Evolutionary conservation across 2,888 invertebrate species (phyloP).

Genomic region (Chrysomela aeneicollis): DNA sequence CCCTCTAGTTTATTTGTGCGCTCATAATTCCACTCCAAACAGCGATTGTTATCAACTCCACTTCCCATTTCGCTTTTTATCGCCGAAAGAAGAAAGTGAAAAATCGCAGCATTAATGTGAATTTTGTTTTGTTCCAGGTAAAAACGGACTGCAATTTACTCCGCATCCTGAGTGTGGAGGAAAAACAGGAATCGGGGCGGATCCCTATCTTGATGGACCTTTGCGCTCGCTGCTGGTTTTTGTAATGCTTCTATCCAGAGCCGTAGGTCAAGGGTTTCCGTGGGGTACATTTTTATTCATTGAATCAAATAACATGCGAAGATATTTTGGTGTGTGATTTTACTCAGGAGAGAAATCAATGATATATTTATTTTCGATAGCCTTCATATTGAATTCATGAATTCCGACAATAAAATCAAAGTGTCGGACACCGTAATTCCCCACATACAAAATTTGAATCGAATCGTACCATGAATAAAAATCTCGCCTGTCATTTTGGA

Average conservation of each 20-base stretch:
- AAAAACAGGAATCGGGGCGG: constrained; percentile 25
- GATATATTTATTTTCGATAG: too few relatives aligned
- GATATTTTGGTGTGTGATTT: too few relatives aligned
- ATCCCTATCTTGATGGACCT: constrained; percentile 35
- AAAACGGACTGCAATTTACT: constrained; percentile 18
- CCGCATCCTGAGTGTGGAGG: constrained; percentile 1
- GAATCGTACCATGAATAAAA: too few relatives aligned
- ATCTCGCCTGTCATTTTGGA: too few relatives aligned
- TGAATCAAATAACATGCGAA: too few relatives aligned
- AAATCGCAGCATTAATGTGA: constrained; percentile 24
- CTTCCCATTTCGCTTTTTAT: constrained; percentile 5
- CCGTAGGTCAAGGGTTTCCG: background rate
- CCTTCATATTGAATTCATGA: too few relatives aligned
- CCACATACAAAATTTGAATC: too few relatives aligned
- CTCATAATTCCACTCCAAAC: constrained; percentile 17
- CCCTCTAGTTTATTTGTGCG: background rate
- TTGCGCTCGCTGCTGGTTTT: constrained; percentile 22
- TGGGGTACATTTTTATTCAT: background rate
- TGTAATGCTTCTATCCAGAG: constrained; percentile 19
- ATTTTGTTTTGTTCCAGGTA: constrained; percentile 37
- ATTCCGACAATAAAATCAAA: too few relatives aligned
- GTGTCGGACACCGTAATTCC: too few relatives aligned
- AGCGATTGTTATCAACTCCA: constrained; percentile 11
- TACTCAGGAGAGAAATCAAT: too few relatives aligned
- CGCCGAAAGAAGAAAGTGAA: constrained; percentile 14